These are phyloP conservation scores for Hippocampus barbouri DNA, from an alignment of 2,113 vertebrate genomes.

Conservation along the genomic window DNA sequence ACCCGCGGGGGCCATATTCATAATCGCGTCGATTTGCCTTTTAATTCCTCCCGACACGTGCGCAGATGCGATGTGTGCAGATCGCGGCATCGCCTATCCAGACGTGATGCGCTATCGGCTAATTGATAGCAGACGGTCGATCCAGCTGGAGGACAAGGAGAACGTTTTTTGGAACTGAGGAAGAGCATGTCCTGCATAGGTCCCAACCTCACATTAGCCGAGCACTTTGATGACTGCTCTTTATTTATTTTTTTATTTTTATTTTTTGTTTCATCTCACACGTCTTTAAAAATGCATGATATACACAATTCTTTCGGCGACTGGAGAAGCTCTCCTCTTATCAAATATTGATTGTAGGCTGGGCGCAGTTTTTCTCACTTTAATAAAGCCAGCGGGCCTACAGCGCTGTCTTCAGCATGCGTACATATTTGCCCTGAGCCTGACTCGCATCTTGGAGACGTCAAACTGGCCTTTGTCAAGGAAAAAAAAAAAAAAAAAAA, in stretches of 20 bases:
- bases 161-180: conserved; percentile 54
- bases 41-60: conserved; percentile 49
- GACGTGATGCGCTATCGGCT: not conserved
- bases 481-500: conserved; percentile 3
- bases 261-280: not conserved
- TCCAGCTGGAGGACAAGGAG: conserved; percentile 58
- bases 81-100: not conserved
- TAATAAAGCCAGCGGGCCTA: conserved; percentile 47
- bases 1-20: conserved; percentile 48
- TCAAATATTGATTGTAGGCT: conserved; percentile 64
- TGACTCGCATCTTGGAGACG: not conserved
- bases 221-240: conserved; percentile 60
- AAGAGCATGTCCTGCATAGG: conserved; percentile 39
- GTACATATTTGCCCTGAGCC: conserved; percentile 16
- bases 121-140: conserved; percentile 62
- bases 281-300: conserved; percentile 60
- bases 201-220: conserved; percentile 52
- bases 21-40: conserved; percentile 55
- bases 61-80: conserved; percentile 6
- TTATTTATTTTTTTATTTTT: conserved; percentile 13
- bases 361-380: conserved; percentile 20
- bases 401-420: conserved; percentile 10
- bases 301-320: conserved; percentile 42
- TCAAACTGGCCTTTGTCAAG: conserved; percentile 28
- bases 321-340: conserved; percentile 39